phyloP scores from a whole-genome alignment of 2,113 vertebrate genomes.

The Sclerurus mexicanus region DNA sequence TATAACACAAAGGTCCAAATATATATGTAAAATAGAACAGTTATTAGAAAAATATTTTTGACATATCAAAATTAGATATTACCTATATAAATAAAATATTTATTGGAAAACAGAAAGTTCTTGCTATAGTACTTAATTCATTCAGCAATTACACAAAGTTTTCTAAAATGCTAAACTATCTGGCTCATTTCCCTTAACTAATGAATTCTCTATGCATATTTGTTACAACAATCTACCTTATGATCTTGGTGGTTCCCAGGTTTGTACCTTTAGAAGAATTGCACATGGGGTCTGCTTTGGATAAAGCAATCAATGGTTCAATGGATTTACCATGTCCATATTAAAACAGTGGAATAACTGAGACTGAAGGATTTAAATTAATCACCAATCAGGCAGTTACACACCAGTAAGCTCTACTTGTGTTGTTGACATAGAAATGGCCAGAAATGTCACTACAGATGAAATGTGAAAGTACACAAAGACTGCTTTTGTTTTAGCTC shows the following conservation, averaged over 20 bases:
- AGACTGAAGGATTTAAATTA: background rate
- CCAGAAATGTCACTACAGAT: background rate
- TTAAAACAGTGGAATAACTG: background rate
- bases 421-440: background rate
- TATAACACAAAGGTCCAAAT: background rate
- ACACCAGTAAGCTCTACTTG: background rate
- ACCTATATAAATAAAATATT: background rate
- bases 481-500: background rate
- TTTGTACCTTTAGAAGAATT: background rate
- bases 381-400: background rate
- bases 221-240: background rate
- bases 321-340: background rate
- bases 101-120: background rate
- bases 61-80: background rate
- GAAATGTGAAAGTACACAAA: background rate
- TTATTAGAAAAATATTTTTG: background rate
- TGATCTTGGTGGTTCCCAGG: background rate
- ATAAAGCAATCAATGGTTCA: background rate
- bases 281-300: background rate
- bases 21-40: background rate
- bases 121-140: background rate
- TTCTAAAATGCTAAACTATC: background rate
- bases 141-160: background rate
- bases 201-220: background rate
- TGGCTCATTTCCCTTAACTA: background rate